Evolutionary conservation across 1,140 invertebrate species (phyloP), one percentile per base, ranked within the genome.

Genomic region (Drosophila yakuba): DNA sequence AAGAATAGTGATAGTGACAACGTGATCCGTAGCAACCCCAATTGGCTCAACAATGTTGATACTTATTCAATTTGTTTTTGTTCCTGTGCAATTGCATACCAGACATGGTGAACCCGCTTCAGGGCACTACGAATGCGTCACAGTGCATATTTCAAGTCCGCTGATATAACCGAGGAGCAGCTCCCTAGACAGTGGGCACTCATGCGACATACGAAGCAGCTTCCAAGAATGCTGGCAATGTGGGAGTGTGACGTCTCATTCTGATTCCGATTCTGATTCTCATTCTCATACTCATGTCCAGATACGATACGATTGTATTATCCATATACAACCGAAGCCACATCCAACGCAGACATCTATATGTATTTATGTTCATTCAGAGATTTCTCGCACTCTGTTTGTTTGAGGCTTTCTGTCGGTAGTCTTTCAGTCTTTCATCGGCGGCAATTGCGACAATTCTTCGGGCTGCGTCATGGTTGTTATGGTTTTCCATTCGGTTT

Each of bases 401-500:
- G 43, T 20, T 10, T 11, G 43, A 28, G 15, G 39, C 12, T 66
- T 63, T 50, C 63, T 74, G 71, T 74, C 71, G 64, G n/a, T 52
- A 36, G 17, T 17, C 17, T 17, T 17, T 17, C 17, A 17, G 17
- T 35, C 50, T 56, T 64, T 47, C 43, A 41, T 56, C 51, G 55
- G 15, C 63, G 59, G 43, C 80, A 83, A 69, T 89, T 88, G 80
- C 64, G 84, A 88, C 85, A 80, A 84, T 88, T 89, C 86, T 80
- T 78, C 41, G 68, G 44, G 39, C 80, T 80, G 72, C 84, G 84
- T 88, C 84, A 88, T 68, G 47, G 59, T 78, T 89, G 72, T 84
- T 89, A 57, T 76, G 76, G 64, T 54, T 72, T 68, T 64, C 35
- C 43, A 35, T 52, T 39, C 4, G 32, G 17, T 32, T 69, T 58